Evolutionary conservation across 2,797 vertebrate genomes (phyloP), one percentile per base, ranked within the genome.

Genomic region (Astyanax mexicanus): DNA sequence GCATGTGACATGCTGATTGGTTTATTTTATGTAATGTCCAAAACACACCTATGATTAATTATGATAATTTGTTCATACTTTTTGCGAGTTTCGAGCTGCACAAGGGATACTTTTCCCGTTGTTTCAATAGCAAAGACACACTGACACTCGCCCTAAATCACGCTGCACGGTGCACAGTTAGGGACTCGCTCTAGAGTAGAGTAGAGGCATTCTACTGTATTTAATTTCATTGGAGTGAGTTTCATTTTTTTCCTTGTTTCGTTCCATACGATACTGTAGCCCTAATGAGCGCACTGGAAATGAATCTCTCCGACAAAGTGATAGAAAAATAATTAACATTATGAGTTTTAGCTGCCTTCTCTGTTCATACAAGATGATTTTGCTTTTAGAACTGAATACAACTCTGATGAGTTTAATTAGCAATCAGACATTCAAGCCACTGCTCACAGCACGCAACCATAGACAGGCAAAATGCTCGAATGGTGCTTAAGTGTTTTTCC

Each of bases 401-500:
- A 70, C 45, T 65, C 15, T 70, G 57, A 35, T 54, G n/a, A 64
- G n/a, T 62, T 69, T 62, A 54, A 65, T 66, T 73, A 62, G 40
- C 40, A 73, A 52, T 49, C 21, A 0, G 52, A 58, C 23, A 25
- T 67, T 71, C 61, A 32, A 58, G 38, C 23, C 8, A 42, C 60
- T 67, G 21, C 45, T 35, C 0, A 9, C 44, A 5, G 25, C 13
- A 52, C 25, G 35, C 37, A 67, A 44, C 62, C 40, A 61, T 37
- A 67, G 54, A 44, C 77, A 62, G 19, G 49, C 55, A 37, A 47
- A 51, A 72, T 51, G 55, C 58, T 72, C 44, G 25, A 58, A 38
- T 51, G 57, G 70, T 8, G 21, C 32, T 25, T 74, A 65, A 65
- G 72, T 65, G 77, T 68, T 73, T 66, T 78, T 35, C 61, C 69